Base-by-base conservation (phyloP, 2,888 invertebrate genomes). In the Amphipoea lucens region DNA sequence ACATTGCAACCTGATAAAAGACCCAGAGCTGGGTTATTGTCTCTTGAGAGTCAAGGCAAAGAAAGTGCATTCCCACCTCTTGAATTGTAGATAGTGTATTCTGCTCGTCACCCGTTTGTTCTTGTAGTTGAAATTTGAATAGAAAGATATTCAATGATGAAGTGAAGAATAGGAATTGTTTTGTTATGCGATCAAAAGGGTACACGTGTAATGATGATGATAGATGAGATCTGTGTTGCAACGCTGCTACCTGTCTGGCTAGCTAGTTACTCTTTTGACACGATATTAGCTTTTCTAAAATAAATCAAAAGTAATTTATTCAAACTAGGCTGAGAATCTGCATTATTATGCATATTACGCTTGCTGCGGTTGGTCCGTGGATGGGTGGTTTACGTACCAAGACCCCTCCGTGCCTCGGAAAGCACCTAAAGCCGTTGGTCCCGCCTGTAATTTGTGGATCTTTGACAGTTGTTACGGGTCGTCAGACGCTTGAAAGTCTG, bases 61-160 rank as follows among this genome's bases (percentile, higher is more conserved):
- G 45, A 81, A 48, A 81, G 76, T 73, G 23, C 73, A 72, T 76
- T 81, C 45, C n/a, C 65, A 65, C 72, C 72, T 83, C 76, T 81
- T 76, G 11, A 72, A 62, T 65, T 17, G 17, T 11, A 74, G 63
- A 76, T 80, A 71, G 3, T 54, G 0, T 74, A 69, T 57, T 40
- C 40, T 40, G 40, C 40, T 4, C 40, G 40, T 40, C 4, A 57
- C 4, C 2, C 57, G 20, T 42, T 70, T 76, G 76, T 76, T 74
- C 40, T 42, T 17, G 51, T 7, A 4, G 36, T 81, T 76, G 45
- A 36, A 36, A 36, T 36, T 36, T 36, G 36, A 71, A 76, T 77
- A 77, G 54, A 62, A 36, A 82, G 17, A 62, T 71, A 71, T 82
- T 54, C 23, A 63, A 68, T n/a, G n/a, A 42, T n/a, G 40, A 14